Base-by-base conservation (phyloP, 2,888 invertebrate genomes). In the Proisotoma minuta region DNA sequence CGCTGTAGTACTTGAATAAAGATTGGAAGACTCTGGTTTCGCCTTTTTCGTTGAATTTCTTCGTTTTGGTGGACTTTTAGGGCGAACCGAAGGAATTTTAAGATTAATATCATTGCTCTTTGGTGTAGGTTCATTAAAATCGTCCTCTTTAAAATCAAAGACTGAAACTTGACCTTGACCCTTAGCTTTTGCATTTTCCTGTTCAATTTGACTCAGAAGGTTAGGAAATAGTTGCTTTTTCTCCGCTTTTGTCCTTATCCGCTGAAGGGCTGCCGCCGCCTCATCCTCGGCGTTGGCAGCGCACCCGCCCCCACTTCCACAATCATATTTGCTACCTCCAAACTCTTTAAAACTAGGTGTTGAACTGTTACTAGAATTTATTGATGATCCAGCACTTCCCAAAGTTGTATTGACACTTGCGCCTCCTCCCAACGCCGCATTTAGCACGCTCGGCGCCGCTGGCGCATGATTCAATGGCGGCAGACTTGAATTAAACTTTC, bases 211-310 rank as follows among this genome's bases (percentile, higher is more conserved):
- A 65, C 68, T 69, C 22, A 73, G 63, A 26, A 73, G 62, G 58
- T 73, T 73, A 15, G 73, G 73, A 59, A 72, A 73, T 29, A 74
- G 43, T 60, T 80, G 82, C 78, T 91, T 92, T 43, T 91, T 79
- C 78, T 91, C 91, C 1, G 89, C 91, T 79, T 91, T 91, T 2
- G 91, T 92, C 70, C 91, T 82, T 75, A 91, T 91, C 75, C 90
- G 34, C n/a, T 56, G 56, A n/a, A 56, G 26, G 18, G 20, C n/a
- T 4, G 56, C 20, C 20, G 20, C n/a, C 3, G 56, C n/a, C 29
- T 40, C 23, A 22, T 57, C 26, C 18, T 20, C 28, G 28, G 27
- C n/a, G 2, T 15, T 8, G 23, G 24, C 28, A 39, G 40, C 24
- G 12, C 23, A 23, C 43, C 4, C 39, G 15, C 23, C 20, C 5